Percentiles rank a stretch among this genome's conserved stretches.
Evolutionary conservation across 2,113 vertebrate genomes (phyloP).

Genomic region (Aythya baeri): DNA sequence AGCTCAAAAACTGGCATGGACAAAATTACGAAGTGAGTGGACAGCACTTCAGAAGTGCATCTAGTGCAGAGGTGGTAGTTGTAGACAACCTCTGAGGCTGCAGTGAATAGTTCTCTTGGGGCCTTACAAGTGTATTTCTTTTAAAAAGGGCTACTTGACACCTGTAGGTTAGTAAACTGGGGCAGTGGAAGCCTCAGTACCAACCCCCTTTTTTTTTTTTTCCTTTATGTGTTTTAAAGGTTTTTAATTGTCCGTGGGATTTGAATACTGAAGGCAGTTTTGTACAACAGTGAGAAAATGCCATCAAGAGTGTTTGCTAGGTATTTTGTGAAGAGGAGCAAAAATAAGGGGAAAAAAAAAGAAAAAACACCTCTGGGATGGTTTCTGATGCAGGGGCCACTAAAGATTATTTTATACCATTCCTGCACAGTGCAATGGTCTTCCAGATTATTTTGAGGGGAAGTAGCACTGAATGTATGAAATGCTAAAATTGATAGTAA

Average conservation of each 20-base stretch:
- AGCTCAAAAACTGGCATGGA: neutral
- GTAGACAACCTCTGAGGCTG: neutral
- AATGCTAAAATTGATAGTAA: neutral
- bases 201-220: neutral
- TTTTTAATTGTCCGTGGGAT: neutral
- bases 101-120: neutral
- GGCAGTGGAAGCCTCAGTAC: neutral
- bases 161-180: neutral
- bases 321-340: neutral
- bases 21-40: neutral
- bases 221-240: accelerated
- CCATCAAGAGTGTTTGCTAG: neutral
- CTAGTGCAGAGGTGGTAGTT: neutral
- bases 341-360: neutral
- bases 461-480: neutral
- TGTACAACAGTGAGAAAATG: neutral
- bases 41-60: neutral
- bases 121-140: neutral
- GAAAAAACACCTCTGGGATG: no score
- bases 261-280: neutral
- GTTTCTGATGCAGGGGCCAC: neutral
- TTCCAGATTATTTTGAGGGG: neutral
- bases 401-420: neutral
- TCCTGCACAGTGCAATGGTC: neutral
- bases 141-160: neutral